These are phyloP conservation scores for Drosophila saltans DNA, from an alignment of 1,140 invertebrate species.

Conservation along the genomic window DNA sequence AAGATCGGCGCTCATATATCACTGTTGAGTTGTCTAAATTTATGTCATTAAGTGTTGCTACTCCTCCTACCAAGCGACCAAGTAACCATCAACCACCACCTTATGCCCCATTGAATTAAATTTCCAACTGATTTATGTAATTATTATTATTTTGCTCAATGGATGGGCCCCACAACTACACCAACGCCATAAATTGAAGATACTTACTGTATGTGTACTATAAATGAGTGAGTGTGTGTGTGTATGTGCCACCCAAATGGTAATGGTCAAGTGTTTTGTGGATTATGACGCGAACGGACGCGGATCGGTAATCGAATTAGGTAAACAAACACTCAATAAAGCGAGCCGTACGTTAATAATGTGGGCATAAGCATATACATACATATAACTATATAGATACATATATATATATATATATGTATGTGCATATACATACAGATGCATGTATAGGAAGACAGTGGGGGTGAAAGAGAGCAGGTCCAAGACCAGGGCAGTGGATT, in stretches of 20 bases:
- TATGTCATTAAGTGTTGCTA: slow-evolving; percentile 9
- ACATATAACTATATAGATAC: slow-evolving; percentile 28
- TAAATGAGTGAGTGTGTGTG: not conserved
- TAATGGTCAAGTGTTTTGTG: slow-evolving; percentile 76
- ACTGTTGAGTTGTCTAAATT: slow-evolving; percentile 10
- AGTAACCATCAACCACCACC: not conserved
- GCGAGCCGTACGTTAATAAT: slow-evolving; percentile 75
- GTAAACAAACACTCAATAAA: slow-evolving; percentile 78
- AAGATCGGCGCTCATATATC: not conserved
- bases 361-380: slow-evolving; percentile 65
- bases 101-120: slow-evolving; percentile 7
- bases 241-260: slow-evolving; percentile 73
- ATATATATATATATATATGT: slow-evolving; percentile 22
- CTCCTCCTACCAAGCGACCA: not conserved
- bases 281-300: slow-evolving; percentile 78
- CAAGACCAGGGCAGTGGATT: not conserved
- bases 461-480: slow-evolving; percentile 16
- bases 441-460: slow-evolving; percentile 43
- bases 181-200: not conserved
- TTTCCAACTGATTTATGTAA: slow-evolving; percentile 24
- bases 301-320: slow-evolving; percentile 79
- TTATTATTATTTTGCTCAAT: slow-evolving; percentile 14
- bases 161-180: slow-evolving; percentile 18
- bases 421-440: slow-evolving; percentile 37
- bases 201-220: not conserved